These are phyloP conservation scores for Koerneria pararmatus DNA, from an alignment of 2,888 invertebrate genomes.

Conservation along the genomic window DNA sequence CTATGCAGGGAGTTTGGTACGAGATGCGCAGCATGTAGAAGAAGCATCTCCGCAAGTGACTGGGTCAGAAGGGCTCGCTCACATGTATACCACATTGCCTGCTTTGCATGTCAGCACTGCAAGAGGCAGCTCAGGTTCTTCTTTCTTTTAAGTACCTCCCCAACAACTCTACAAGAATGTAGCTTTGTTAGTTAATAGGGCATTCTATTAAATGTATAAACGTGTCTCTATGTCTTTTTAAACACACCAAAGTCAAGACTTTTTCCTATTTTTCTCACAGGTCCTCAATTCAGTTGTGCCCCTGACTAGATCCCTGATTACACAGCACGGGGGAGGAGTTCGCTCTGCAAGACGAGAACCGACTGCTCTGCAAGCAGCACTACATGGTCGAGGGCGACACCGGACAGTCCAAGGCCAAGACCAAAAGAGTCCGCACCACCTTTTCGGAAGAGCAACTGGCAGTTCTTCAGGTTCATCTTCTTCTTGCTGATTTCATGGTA, in stretches of 20 bases:
- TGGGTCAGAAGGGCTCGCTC: constrained; percentile 94
- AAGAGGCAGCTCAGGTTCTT: constrained; percentile 46
- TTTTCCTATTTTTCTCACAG: too few species aligned
- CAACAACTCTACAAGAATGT: too few species aligned
- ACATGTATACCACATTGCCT: constrained; percentile 93
- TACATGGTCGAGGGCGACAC: constrained; percentile 70
- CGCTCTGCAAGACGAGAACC: constrained; percentile 86
- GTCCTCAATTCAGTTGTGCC: too few species aligned
- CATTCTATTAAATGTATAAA: too few species aligned
- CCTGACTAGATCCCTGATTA: too few species aligned
- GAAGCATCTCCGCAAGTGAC: constrained; percentile 87
- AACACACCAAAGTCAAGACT: too few species aligned
- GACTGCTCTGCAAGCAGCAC: constrained; percentile 93
- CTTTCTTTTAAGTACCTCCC: too few species aligned
- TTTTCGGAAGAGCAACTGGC: constrained; percentile 97
- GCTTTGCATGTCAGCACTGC: constrained; percentile 89
- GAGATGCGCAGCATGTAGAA: constrained; percentile 90
- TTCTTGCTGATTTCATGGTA: too few species aligned
- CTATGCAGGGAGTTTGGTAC: constrained; percentile 83
- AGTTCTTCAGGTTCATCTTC: constrained; percentile 68
- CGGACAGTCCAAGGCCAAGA: constrained; percentile 69
- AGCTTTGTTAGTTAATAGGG: too few species aligned
- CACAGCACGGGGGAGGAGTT: constrained; percentile 73
- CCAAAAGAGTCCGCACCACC: constrained; percentile 93
- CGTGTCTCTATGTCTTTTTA: too few species aligned